Evolutionary conservation across 1,140 invertebrate genomes (phyloP), one percentile per base, ranked within the genome.

Genomic region (Eulimnadia texana): DNA sequence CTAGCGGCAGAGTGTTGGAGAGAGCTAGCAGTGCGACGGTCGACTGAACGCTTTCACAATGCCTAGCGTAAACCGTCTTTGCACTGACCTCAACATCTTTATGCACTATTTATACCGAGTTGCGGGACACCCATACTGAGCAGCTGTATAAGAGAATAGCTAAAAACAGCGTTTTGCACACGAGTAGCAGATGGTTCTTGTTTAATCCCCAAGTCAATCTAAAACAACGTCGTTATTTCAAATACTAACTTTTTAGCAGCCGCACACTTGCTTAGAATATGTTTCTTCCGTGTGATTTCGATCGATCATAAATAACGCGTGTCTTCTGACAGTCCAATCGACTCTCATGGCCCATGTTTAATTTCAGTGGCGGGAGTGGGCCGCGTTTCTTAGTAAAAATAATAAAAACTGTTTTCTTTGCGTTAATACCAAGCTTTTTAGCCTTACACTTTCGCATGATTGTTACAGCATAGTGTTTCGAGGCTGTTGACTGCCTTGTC

Each of bases 331-430:
- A 24, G 53, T 27, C 13, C 13, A 27, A 55, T 27, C n/a, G 53
- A n/a, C n/a, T n/a, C n/a, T n/a, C n/a, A 22, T 55, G 11, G 13
- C n/a, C 27, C 22, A 27, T 55, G 13, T 55, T 24, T 16, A 55
- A n/a, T 55, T 22, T 3, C 16, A 24, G 19, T 22, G 20, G 16
- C 22, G n/a, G n/a, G 27, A 24, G 53, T 24, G n/a, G 6, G 22
- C 53, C n/a, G 22, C 27, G 20, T 55, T 27, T 55, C 53, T n/a
- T 27, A 27, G 22, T n/a, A 55, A 55, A 55, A 22, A 55, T 55
- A 16, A 55, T 27, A 24, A 55, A 27, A 24, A 27, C 27, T 27
- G 53, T 24, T 55, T 55, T 55, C 22, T n/a, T 22, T n/a, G 53
- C 53, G 25, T 55, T 55, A 27, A 55, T 22, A 55, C n/a, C n/a